Conservation (phyloP, 1,140 invertebrate genomes). For the Leptopilina clavipes region DNA sequence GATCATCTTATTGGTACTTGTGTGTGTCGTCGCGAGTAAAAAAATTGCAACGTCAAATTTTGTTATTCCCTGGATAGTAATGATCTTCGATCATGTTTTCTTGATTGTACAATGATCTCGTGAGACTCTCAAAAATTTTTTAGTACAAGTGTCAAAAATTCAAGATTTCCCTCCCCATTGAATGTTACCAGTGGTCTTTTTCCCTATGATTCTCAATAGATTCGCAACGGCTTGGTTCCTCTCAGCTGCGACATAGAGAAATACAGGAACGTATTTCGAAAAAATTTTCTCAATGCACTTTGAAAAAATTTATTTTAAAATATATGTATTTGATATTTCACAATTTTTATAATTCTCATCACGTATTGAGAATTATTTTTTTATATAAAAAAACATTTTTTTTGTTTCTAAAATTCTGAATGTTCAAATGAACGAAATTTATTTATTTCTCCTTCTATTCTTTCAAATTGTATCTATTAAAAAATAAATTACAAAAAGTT, state of each 20-base stretch:
- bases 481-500: too few species aligned
- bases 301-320: background rate
- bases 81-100: constrained; percentile 5
- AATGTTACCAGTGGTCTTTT: background rate
- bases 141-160: background rate
- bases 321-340: too few species aligned
- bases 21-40: background rate
- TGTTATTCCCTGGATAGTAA: background rate
- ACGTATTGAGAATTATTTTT: too few species aligned
- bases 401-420: too few species aligned
- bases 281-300: background rate
- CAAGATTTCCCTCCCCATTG: background rate
- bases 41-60: constrained; percentile 5
- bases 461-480: too few species aligned
- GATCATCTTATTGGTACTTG: background rate
- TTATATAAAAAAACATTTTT: too few species aligned
- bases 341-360: too few species aligned
- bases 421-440: too few species aligned
- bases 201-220: background rate
- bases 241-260: background rate
- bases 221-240: constrained; percentile 18
- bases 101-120: background rate
- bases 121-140: background rate
- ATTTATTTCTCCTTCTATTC: too few species aligned
- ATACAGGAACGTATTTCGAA: background rate